Evolutionary conservation across 2,113 vertebrate genomes (phyloP).

Genomic region (Callithrix jacchus): DNA sequence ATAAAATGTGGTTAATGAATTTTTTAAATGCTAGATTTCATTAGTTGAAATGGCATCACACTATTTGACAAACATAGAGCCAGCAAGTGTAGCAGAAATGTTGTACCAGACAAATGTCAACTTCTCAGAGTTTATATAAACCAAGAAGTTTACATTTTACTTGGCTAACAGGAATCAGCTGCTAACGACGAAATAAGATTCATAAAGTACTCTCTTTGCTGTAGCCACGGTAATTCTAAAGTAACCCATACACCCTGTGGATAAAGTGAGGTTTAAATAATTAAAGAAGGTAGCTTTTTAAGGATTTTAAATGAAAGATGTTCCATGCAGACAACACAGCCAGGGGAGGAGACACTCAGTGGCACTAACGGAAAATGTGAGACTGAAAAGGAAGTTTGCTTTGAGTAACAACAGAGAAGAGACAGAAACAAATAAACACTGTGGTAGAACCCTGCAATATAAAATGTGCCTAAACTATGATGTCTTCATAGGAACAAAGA

Average conservation of each 20-base stretch:
- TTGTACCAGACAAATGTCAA: neutral
- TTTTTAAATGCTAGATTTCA: neutral
- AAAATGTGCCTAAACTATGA: neutral
- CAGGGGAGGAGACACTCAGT: neutral
- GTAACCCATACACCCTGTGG: neutral
- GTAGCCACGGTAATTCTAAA: constrained; percentile 12
- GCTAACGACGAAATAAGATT: neutral
- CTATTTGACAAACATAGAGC: constrained; percentile 10
- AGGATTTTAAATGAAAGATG: constrained; percentile 52
- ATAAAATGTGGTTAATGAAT: constrained; percentile 9
- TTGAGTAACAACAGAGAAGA: constrained; percentile 9
- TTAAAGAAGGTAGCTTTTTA: constrained; percentile 21
- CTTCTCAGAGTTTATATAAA: constrained; percentile 22
- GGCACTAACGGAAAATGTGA: neutral
- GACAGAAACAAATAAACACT: neutral
- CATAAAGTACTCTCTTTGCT: neutral
- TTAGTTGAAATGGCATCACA: neutral
- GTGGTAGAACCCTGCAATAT: neutral
- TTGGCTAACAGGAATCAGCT: neutral
- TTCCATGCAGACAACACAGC: constrained; percentile 46
- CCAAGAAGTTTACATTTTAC: neutral
- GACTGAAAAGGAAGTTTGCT: neutral
- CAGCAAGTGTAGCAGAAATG: neutral
- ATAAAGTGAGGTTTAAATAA: constrained; percentile 51
- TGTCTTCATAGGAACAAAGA: neutral